Percentiles rank a stretch among this genome's conserved stretches.
phyloP scores from a whole-genome alignment of 1,140 invertebrate genomes.

The Ephestia elutella region DNA sequence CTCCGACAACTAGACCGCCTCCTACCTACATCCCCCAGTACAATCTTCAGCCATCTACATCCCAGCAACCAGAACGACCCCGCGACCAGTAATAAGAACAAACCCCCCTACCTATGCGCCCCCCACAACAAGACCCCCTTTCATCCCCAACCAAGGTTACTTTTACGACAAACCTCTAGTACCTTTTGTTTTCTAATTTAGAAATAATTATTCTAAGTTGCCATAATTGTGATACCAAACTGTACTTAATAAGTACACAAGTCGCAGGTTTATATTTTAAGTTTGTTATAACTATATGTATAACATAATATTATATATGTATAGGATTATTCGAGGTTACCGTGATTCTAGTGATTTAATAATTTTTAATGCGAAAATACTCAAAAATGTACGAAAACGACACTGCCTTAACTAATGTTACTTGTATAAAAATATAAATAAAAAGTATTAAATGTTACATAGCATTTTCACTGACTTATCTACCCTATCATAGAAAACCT shows the following conservation, averaged over 20 bases:
- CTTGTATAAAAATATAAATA: constrained; percentile 53
- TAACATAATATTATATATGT: constrained; percentile 10
- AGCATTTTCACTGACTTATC: constrained; percentile 23
- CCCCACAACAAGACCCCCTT: constrained; percentile 48
- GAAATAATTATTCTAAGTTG: constrained; percentile 38
- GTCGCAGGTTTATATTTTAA: constrained; percentile 31
- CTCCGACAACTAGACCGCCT: constrained; percentile 19
- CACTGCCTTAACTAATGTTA: constrained; percentile 65
- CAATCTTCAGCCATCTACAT: no score
- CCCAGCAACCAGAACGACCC: constrained; percentile 16
- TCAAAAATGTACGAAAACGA: constrained; percentile 47
- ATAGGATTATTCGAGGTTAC: constrained; percentile 21
- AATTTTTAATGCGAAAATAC: constrained; percentile 47
- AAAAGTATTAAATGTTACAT: constrained; percentile 30
- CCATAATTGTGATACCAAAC: constrained; percentile 70
- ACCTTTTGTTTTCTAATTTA: constrained; percentile 60
- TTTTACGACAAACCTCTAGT: constrained; percentile 59
- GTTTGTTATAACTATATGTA: constrained; percentile 21
- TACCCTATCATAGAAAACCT: no score
- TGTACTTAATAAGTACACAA: constrained; percentile 30
- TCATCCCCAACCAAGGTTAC: constrained; percentile 51
- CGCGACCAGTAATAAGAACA: not conserved
- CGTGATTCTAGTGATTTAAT: constrained; percentile 27
- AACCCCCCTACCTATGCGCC: constrained; percentile 15
- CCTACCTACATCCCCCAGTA: constrained; percentile 14